Conservation (phyloP, 2,888 invertebrate species). For the Dryococelus australis region DNA sequence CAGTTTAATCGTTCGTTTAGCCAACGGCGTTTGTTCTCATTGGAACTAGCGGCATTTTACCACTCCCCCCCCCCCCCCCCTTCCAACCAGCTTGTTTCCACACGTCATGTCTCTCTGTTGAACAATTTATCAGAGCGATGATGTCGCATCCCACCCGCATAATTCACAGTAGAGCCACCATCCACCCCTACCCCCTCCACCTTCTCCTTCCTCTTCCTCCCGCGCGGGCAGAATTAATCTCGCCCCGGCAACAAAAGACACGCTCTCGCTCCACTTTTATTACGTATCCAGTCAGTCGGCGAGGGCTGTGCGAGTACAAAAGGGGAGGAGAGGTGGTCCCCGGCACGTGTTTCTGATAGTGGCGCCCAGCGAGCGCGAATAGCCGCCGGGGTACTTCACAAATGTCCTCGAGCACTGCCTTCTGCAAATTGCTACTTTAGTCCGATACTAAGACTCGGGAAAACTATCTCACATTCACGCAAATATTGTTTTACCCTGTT, state of each 20-base stretch:
- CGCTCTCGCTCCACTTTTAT: not conserved
- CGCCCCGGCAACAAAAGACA: not conserved
- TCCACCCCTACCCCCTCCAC: no score
- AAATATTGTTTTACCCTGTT: no score
- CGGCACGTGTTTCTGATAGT: no score
- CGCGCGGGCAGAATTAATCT: not conserved
- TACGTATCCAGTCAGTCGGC: not conserved
- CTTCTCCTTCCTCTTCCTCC: no score
- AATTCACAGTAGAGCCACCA: not conserved
- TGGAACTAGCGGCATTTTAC: not conserved
- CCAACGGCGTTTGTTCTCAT: not conserved
- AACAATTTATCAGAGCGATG: constrained; percentile 8
- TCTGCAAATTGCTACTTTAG: no score
- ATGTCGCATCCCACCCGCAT: constrained; percentile 5
- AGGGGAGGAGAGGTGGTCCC: no score
- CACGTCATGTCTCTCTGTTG: not conserved
- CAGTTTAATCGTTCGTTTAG: not conserved
- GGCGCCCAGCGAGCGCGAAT: no score
- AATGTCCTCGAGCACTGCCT: no score
- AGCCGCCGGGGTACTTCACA: no score
- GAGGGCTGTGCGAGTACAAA: not conserved
- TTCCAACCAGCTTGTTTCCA: not conserved
- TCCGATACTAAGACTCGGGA: no score
- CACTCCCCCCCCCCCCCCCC: not conserved
- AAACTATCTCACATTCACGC: no score